phyloP scores from a whole-genome alignment of 2,797 vertebrate genomes.

The Anguilla pacifica region DNA sequence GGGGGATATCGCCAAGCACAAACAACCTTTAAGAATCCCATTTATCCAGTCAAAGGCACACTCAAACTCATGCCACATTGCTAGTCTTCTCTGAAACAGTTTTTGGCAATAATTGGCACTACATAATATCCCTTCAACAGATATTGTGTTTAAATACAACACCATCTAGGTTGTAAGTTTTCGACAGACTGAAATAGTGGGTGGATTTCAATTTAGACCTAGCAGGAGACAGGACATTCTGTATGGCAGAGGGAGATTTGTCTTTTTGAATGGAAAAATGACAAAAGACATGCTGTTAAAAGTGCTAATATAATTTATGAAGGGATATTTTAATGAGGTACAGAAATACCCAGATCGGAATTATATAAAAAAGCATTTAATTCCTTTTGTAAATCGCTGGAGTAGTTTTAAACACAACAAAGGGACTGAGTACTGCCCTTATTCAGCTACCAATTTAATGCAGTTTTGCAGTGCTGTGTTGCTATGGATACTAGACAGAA shows the following conservation, averaged over 20 bases:
- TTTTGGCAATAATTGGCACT: constrained; percentile 34
- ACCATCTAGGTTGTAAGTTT: constrained; percentile 32
- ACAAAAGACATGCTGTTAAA: not conserved
- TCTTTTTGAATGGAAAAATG: constrained; percentile 34
- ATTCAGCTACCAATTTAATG: constrained; percentile 33
- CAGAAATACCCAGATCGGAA: constrained; percentile 28
- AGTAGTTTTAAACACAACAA: constrained; percentile 38
- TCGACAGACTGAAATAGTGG: constrained; percentile 32
- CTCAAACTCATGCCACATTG: constrained; percentile 29
- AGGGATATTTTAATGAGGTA: constrained; percentile 27
- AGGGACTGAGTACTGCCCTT: constrained; percentile 22
- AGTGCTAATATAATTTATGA: constrained; percentile 26
- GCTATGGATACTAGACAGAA: constrained; percentile 52
- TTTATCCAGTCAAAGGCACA: constrained; percentile 14
- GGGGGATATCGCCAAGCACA: not conserved
- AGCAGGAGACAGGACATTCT: constrained; percentile 18
- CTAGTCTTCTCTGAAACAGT: not conserved
- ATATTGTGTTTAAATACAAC: constrained; percentile 40
- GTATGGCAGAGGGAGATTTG: not conserved
- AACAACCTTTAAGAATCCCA: not conserved
- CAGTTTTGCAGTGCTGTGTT: constrained; percentile 39
- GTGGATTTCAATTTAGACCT: constrained; percentile 34
- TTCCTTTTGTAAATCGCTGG: constrained; percentile 30
- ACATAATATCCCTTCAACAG: constrained; percentile 15
- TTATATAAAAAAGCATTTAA: constrained; percentile 13